phyloP scores from a whole-genome alignment of 2,113 vertebrate species.

The Guaruba guarouba region DNA sequence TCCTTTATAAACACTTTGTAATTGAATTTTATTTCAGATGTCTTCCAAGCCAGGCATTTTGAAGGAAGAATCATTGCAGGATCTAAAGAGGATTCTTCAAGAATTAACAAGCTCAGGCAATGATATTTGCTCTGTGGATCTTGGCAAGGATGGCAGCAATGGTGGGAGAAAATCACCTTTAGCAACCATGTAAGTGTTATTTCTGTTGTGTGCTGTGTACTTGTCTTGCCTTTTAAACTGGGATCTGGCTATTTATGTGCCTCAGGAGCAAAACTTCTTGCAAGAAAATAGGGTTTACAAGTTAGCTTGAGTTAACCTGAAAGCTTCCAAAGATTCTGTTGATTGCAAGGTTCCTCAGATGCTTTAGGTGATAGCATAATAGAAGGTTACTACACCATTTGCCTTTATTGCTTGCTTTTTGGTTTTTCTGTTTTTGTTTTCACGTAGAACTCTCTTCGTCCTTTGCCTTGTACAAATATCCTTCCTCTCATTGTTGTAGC shows the following conservation, averaged over 20 bases:
- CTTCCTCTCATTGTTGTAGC: background rate
- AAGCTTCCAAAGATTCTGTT: background rate
- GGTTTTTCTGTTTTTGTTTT: background rate
- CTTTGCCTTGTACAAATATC: background rate
- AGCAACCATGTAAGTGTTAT: background rate
- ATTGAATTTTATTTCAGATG: slow-evolving; percentile 33
- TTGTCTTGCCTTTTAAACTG: background rate
- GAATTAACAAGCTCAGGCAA: slow-evolving; percentile 69
- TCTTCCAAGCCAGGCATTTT: slow-evolving; percentile 26
- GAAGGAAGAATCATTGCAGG: slow-evolving; percentile 67
- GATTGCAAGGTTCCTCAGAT: background rate
- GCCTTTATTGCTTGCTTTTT: background rate
- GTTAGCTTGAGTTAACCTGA: background rate
- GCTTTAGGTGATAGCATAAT: background rate
- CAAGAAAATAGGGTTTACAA: background rate
- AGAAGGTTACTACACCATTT: background rate
- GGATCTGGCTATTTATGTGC: background rate
- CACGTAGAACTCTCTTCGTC: background rate
- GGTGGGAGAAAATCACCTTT: background rate
- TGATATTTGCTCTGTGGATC: slow-evolving; percentile 28
- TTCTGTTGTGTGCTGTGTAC: background rate
- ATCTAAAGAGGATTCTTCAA: slow-evolving; percentile 71
- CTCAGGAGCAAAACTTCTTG: background rate
- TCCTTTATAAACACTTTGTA: background rate
- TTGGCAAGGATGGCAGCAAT: background rate